Evolutionary conservation across 92 coral and sea anemone species (phyloP).

Genomic region (Porites cylindrica): DNA sequence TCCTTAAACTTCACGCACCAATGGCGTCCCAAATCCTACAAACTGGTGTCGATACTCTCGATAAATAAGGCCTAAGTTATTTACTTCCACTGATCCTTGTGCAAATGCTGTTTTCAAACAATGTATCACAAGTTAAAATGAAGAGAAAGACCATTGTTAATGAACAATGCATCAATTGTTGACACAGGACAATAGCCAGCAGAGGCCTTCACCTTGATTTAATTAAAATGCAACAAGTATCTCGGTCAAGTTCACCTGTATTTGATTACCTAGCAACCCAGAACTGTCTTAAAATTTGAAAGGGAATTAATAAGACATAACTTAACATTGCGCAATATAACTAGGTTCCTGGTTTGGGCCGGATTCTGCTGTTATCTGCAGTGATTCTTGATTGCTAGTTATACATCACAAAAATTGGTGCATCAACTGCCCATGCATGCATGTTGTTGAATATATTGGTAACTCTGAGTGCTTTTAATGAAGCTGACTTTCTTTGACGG

Average conservation of each 20-base stretch:
- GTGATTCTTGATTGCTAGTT: neutral
- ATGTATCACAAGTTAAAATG: neutral
- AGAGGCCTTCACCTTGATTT: neutral
- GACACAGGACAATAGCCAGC: neutral
- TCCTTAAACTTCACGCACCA: too few relatives aligned
- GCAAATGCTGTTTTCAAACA: neutral
- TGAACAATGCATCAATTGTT: conserved; percentile 8
- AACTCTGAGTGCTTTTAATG: too few relatives aligned
- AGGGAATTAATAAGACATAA: neutral
- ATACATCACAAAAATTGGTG: too few relatives aligned
- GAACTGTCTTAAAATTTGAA: neutral
- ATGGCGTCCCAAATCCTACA: too few relatives aligned
- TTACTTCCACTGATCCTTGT: neutral
- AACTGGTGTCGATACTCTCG: neutral
- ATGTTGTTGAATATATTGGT: too few relatives aligned
- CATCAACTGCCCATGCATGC: too few relatives aligned
- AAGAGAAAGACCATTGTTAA: neutral
- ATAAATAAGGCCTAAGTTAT: neutral
- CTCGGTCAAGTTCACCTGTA: conserved; percentile 36
- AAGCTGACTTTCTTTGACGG: too few relatives aligned
- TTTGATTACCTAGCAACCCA: conserved; percentile 6
- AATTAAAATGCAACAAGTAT: neutral
- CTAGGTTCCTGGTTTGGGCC: neutral
- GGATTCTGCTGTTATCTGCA: neutral
- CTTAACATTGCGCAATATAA: neutral